Conservation (phyloP, 2,888 invertebrate genomes). For the Latheticus oryzae region DNA sequence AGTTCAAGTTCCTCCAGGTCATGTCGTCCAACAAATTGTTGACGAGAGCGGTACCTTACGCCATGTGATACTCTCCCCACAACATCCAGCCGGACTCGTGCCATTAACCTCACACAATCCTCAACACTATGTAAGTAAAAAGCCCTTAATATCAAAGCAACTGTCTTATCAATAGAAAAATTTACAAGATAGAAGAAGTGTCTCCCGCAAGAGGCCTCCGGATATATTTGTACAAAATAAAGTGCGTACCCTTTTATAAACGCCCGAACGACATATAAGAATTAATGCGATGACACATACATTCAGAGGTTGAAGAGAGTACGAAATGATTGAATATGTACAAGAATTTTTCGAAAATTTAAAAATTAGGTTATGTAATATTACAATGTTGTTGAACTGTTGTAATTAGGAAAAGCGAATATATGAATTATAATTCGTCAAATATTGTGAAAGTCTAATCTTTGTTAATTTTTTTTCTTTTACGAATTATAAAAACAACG, state of each 20-base stretch:
- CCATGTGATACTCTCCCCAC: constrained; percentile 89
- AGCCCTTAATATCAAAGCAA: constrained; percentile 15
- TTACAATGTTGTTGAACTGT: no score
- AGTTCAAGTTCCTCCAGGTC: constrained; percentile 91
- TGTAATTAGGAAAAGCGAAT: no score
- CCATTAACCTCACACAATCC: constrained; percentile 71
- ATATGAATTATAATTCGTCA: no score
- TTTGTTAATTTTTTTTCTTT: no score
- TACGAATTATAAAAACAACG: no score
- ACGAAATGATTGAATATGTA: no score
- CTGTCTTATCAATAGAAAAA: constrained; percentile 13
- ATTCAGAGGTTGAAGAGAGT: no score
- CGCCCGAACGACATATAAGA: no score
- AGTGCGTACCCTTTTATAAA: constrained; percentile 40
- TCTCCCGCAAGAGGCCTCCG: constrained; percentile 40
- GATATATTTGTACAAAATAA: constrained; percentile 41
- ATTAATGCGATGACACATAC: no score
- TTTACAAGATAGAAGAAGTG: constrained; percentile 19
- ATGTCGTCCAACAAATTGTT: constrained; percentile 91
- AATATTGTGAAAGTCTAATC: no score
- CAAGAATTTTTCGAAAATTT: no score
- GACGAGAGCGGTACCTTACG: constrained; percentile 90
- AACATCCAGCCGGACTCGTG: constrained; percentile 68
- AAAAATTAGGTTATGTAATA: no score
- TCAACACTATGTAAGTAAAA: constrained; percentile 74